phyloP scores from a whole-genome alignment of 1,140 invertebrate species.

The Drosophila orosa region DNA sequence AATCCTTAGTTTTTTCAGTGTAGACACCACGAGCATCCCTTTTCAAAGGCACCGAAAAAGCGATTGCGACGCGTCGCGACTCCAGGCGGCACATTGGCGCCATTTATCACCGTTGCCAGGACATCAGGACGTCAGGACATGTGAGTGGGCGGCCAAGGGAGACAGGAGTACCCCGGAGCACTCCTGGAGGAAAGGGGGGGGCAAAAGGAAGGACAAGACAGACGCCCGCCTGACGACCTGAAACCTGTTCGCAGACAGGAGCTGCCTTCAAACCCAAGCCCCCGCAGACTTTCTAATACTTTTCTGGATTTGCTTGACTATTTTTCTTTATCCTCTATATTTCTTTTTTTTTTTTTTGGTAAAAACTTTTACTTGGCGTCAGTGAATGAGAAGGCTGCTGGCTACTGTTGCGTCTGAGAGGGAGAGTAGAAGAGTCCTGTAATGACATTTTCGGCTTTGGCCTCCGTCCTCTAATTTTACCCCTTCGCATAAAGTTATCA shows the following conservation, averaged over 20 bases:
- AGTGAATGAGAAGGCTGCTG: constrained; percentile 36
- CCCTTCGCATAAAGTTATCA: constrained; percentile 81
- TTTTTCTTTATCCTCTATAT: constrained; percentile 23
- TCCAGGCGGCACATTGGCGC: constrained; percentile 81
- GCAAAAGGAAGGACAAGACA: constrained; percentile 25
- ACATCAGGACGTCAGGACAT: constrained; percentile 49
- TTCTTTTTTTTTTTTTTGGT: constrained; percentile 21
- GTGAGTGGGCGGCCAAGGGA: constrained; percentile 38
- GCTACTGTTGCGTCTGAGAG: constrained; percentile 60
- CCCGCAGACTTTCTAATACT: constrained; percentile 64
- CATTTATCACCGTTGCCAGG: constrained; percentile 83
- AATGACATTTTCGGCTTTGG: constrained; percentile 73
- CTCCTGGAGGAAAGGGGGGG: neutral
- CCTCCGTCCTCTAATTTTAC: constrained; percentile 55
- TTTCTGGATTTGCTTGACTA: constrained; percentile 46
- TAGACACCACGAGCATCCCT: constrained; percentile 9
- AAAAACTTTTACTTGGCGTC: constrained; percentile 81
- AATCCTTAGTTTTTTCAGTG: constrained; percentile 4
- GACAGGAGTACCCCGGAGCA: neutral
- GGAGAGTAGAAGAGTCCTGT: constrained; percentile 45
- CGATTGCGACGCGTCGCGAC: constrained; percentile 74
- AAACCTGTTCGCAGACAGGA: constrained; percentile 75
- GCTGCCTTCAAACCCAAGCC: constrained; percentile 25
- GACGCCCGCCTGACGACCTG: constrained; percentile 61
- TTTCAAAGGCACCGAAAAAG: constrained; percentile 33